Percentiles rank a stretch among this genome's conserved stretches.
Conservation (phyloP, 2,797 vertebrate genomes). For the Melanotaenia maccullochi region DNA sequence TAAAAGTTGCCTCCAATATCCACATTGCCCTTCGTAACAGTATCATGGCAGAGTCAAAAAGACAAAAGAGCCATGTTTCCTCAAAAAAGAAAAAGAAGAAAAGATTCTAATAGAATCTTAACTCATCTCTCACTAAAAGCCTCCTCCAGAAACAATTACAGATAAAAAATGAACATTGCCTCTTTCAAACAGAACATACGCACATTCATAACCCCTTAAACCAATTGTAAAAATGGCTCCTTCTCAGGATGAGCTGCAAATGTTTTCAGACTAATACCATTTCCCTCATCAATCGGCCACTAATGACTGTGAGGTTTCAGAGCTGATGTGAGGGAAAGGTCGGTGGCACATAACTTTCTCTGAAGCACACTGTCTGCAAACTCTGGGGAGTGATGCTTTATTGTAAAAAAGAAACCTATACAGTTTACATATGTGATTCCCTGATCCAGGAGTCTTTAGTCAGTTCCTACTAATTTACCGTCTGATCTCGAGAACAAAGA, state of each 20-base stretch:
- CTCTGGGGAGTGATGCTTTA: slow-evolving; percentile 45
- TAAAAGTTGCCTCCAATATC: slow-evolving; percentile 11
- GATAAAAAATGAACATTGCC: slow-evolving; percentile 83
- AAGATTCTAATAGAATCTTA: slow-evolving; percentile 77
- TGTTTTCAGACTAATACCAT: slow-evolving; percentile 79
- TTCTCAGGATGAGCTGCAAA: slow-evolving; percentile 79
- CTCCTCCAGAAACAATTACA: slow-evolving; percentile 85
- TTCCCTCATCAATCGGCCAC: slow-evolving; percentile 81
- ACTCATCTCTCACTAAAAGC: slow-evolving; percentile 83
- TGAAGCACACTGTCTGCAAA: slow-evolving; percentile 52
- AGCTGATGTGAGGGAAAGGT: slow-evolving; percentile 74
- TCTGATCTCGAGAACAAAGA: not conserved
- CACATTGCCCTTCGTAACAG: slow-evolving; percentile 8
- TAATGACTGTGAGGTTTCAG: slow-evolving; percentile 80
- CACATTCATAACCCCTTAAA: slow-evolving; percentile 82
- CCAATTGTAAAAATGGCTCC: slow-evolving; percentile 83
- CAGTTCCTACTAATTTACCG: slow-evolving; percentile 22
- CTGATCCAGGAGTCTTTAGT: slow-evolving; percentile 8
- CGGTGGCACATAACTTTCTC: slow-evolving; percentile 67
- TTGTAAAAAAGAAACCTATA: slow-evolving; percentile 41
- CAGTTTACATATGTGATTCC: slow-evolving; percentile 33
- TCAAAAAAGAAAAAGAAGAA: slow-evolving; percentile 47
- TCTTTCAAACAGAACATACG: slow-evolving; percentile 77
- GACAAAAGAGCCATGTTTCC: slow-evolving; percentile 14
- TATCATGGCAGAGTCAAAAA: not conserved